A percentile compares a stretch with the other conserved stretches of the same genome.
phyloP scores from a whole-genome alignment of 1,140 invertebrate species.

The Lepidostoma basale region DNA sequence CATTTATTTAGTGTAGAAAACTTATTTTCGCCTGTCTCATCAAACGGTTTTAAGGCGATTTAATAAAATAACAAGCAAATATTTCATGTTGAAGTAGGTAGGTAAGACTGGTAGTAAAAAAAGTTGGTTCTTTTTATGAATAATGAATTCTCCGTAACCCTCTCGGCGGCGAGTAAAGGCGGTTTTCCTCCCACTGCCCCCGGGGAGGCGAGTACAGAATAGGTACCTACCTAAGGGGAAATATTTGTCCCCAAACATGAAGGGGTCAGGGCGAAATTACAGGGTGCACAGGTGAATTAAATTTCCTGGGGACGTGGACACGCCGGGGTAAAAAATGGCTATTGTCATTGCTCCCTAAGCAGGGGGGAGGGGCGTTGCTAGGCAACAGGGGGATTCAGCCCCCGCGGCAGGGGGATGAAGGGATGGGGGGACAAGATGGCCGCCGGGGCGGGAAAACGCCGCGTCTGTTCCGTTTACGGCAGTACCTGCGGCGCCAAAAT shows the following conservation, averaged over 20 bases:
- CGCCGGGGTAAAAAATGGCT: slow-evolving; percentile 34
- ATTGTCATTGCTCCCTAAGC: slow-evolving; percentile 38
- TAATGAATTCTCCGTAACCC: background rate
- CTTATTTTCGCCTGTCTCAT: no score
- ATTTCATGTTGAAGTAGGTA: no score
- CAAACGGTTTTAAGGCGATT: no score
- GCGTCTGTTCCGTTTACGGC: slow-evolving; percentile 23
- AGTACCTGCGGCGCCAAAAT: background rate
- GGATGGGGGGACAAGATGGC: slow-evolving; percentile 39
- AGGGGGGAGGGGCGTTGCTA: slow-evolving; percentile 36
- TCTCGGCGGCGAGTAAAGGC: background rate
- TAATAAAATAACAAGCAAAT: no score
- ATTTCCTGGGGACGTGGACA: slow-evolving; percentile 28
- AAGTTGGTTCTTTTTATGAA: no score
- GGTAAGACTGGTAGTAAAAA: no score
- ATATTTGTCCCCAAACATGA: slow-evolving; percentile 4
- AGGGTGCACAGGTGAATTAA: slow-evolving; percentile 33
- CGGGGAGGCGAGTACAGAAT: no score
- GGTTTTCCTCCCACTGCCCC: background rate
- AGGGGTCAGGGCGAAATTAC: slow-evolving; percentile 31
- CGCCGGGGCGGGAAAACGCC: slow-evolving; percentile 34
- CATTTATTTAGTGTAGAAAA: no score
- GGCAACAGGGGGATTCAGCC: slow-evolving; percentile 32
- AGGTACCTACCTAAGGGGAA: background rate
- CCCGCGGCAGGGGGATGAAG: background rate